These are phyloP conservation scores for Pseudococcus viburni DNA, from an alignment of 2,888 invertebrate species.

Conservation along the genomic window DNA sequence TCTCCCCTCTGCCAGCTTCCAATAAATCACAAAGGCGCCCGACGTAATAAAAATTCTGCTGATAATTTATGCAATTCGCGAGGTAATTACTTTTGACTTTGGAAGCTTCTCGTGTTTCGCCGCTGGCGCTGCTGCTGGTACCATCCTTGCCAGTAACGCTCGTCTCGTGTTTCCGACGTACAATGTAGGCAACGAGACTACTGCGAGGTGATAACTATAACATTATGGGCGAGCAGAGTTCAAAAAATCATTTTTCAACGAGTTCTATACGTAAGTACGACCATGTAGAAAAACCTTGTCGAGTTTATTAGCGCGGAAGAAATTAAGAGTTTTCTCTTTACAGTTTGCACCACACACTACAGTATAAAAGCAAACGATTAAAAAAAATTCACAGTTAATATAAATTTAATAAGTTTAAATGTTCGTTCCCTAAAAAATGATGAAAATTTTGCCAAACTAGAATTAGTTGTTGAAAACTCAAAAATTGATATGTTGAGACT, in stretches of 20 bases:
- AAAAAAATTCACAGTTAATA: no score
- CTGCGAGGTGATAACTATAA: not conserved
- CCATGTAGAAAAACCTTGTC: not conserved
- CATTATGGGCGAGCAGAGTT: not conserved
- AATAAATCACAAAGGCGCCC: conserved; percentile 52
- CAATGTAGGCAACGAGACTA: not conserved
- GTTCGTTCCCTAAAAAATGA: no score
- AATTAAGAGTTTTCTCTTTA: conserved; percentile 3
- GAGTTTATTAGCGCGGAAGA: conserved; percentile 39
- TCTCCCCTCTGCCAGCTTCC: not conserved
- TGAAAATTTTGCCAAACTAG: no score
- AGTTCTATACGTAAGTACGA: no score
- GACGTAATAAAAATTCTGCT: conserved; percentile 42
- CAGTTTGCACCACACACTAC: not conserved
- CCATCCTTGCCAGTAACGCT: no score
- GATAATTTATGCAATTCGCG: conserved; percentile 51
- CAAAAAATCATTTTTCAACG: conserved; percentile 18
- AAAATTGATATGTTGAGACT: no score
- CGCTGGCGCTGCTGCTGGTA: not conserved
- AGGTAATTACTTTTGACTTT: conserved; percentile 21
- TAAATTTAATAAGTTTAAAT: no score
- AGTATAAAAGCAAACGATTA: no score
- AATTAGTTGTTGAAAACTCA: no score
- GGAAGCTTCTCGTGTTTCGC: not conserved
- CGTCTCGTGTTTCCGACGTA: not conserved